These are phyloP conservation scores for Conistra vaccinii DNA, from an alignment of 2,888 invertebrate species.

Conservation along the genomic window DNA sequence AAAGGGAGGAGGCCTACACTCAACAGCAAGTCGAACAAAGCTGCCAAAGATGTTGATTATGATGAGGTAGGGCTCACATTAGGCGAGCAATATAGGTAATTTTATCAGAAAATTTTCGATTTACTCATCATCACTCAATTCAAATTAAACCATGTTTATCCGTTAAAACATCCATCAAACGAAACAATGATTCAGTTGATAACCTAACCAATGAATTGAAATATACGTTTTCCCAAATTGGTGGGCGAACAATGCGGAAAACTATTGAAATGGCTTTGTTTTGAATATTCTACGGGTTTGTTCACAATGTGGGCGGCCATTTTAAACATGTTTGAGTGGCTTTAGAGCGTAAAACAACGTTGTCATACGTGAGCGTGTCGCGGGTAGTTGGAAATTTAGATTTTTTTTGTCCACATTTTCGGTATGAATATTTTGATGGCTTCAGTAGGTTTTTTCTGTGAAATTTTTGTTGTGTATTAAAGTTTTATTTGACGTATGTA, in stretches of 20 bases:
- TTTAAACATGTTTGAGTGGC: conserved; percentile 61
- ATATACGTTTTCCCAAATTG: conserved; percentile 37
- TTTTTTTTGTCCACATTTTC: conserved; percentile 22
- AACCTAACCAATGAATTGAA: conserved; percentile 55
- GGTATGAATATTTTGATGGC: conserved; percentile 44
- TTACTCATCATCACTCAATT: not conserved
- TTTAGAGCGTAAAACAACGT: conserved; percentile 58
- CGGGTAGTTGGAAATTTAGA: conserved; percentile 34
- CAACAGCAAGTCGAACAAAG: too few relatives aligned
- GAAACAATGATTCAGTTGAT: conserved; percentile 34
- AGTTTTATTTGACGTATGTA: not conserved
- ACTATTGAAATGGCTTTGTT: conserved; percentile 46
- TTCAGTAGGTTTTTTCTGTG: conserved; percentile 10
- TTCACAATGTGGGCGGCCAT: conserved; percentile 40
- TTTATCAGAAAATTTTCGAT: not conserved
- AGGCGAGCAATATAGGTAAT: not conserved
- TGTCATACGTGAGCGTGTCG: conserved; percentile 34
- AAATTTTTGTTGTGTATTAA: not conserved
- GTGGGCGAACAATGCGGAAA: conserved; percentile 16
- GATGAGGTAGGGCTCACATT: too few relatives aligned
- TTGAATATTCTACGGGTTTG: conserved; percentile 50
- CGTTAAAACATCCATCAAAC: conserved; percentile 34
- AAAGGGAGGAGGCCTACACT: too few relatives aligned
- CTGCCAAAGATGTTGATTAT: too few relatives aligned
- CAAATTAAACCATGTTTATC: conserved; percentile 4